A percentile compares a stretch with the other conserved stretches of the same genome.
phyloP scores from a whole-genome alignment of 2,888 invertebrate species.

The Agrenia bidenticulata region DNA sequence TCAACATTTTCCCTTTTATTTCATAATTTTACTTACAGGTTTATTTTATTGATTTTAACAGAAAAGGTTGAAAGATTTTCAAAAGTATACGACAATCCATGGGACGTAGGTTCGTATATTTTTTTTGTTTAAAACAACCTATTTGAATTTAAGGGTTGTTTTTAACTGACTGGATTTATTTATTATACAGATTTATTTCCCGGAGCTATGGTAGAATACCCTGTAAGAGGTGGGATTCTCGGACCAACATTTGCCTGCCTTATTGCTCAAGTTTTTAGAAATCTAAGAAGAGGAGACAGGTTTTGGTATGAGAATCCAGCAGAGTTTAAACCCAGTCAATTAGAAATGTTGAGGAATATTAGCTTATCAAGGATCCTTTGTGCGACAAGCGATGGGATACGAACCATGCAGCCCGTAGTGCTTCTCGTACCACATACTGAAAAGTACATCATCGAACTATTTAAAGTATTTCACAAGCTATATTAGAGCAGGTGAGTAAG shows the following conservation, averaged over 20 bases:
- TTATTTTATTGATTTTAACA: conserved; percentile 21
- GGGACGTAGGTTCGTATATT: conserved; percentile 43
- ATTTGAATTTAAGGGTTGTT: neutral
- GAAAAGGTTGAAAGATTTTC: conserved; percentile 48
- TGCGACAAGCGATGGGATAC: conserved; percentile 66
- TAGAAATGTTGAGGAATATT: conserved; percentile 70
- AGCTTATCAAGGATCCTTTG: conserved; percentile 74
- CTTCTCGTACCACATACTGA: conserved; percentile 65
- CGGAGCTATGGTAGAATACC: conserved; percentile 57
- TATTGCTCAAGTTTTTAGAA: conserved; percentile 61
- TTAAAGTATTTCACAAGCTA: neutral
- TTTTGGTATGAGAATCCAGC: conserved; percentile 60
- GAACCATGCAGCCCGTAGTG: conserved; percentile 70
- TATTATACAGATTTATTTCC: conserved; percentile 56
- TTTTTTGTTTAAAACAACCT: neutral
- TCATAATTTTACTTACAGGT: neutral
- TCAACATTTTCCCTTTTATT: neutral
- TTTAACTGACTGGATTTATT: neutral
- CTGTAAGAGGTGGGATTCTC: conserved; percentile 56
- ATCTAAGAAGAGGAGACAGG: conserved; percentile 59
- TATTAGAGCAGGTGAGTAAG: too few relatives aligned
- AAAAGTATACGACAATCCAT: conserved; percentile 45
- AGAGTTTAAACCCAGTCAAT: conserved; percentile 70
- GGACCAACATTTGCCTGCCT: conserved; percentile 59
- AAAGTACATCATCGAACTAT: conserved; percentile 42